Conservation (phyloP, 1,140 invertebrate species). For the Nylanderia fulva region DNA sequence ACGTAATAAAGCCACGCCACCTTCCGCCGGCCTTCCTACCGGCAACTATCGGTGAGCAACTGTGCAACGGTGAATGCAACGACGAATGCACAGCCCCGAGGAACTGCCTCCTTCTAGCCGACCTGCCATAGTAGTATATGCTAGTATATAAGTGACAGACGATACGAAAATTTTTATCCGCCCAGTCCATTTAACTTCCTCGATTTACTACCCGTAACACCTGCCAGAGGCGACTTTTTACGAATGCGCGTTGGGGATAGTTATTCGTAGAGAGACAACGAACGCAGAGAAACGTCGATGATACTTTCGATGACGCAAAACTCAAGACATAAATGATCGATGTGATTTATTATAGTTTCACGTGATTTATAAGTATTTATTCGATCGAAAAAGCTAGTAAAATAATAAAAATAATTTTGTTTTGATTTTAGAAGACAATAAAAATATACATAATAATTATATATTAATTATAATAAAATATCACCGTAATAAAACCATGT, state of each 20-base stretch:
- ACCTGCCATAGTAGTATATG: neutral
- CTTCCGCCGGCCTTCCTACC: constrained; percentile 57
- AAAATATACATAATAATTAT: neutral
- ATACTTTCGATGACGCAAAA: constrained; percentile 3
- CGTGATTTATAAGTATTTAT: neutral
- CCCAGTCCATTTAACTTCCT: constrained; percentile 47
- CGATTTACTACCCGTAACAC: constrained; percentile 59
- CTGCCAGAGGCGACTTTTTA: constrained; percentile 47
- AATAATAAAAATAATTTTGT: neutral
- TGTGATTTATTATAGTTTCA: constrained; percentile 13
- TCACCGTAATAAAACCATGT: neutral
- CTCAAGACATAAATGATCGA: constrained; percentile 34
- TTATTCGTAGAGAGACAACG: constrained; percentile 16
- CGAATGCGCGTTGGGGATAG: constrained; percentile 37
- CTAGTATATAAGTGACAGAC: constrained; percentile 18
- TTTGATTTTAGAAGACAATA: neutral
- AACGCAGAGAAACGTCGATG: neutral
- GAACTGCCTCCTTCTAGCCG: neutral
- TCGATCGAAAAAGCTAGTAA: neutral
- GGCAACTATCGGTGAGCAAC: constrained; percentile 19
- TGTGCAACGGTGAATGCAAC: constrained; percentile 16
- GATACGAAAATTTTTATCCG: constrained; percentile 55
- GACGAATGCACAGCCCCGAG: constrained; percentile 13
- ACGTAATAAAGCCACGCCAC: constrained; percentile 83
- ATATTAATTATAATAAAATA: neutral